Base-by-base conservation (phyloP, 2,888 invertebrate species). In the Lithophane ornitopus region DNA sequence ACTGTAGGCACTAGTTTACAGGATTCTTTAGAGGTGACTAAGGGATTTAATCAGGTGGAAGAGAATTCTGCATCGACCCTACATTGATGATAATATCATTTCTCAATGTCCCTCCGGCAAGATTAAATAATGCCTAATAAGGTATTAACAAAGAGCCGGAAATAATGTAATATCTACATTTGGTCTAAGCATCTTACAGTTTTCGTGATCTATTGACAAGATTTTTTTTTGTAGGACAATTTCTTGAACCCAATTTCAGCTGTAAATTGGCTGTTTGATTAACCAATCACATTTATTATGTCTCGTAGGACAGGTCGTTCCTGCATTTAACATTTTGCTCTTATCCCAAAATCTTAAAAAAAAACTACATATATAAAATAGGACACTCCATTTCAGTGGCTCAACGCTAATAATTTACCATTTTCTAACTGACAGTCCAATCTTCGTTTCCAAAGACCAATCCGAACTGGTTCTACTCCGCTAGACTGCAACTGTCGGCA, bases 361-460 rank as follows among this genome's bases (percentile, higher is more conserved):
- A 73, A 59, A 59, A 1, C 28, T 28, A 28, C 9, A 9, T 8
- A 28, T 19, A 9, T 8, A 46, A 73, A 56, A 6, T 34, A 62
- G 54, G 9, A 61, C 46, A 66, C 19, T 39, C 44, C 41, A 68
- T 68, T 49, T 7, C 46, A 65, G 71, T 61, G 26, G 65, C 59
- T 56, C 26, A 7, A 28, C 9, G 26, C 26, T 70, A 76, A 81
- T 80, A 76, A 76, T 34, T 80, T 72, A 62, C 65, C 46, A 83
- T 74, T 56, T 79, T 39, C 75, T 34, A 70, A 70, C 56, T 68
- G 82, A 81, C 81, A 81, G 70, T 65, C 71, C 81, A 83, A 84
- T 84, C 81, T 73, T 58, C 75, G 75, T 41, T n/a, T 62, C 65
- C 52, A 80, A 81, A 71, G 80, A 73, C 80, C 49, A 59, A 79